Conservation (phyloP, 2,113 vertebrate genomes). For the Cynocephalus volans region DNA sequence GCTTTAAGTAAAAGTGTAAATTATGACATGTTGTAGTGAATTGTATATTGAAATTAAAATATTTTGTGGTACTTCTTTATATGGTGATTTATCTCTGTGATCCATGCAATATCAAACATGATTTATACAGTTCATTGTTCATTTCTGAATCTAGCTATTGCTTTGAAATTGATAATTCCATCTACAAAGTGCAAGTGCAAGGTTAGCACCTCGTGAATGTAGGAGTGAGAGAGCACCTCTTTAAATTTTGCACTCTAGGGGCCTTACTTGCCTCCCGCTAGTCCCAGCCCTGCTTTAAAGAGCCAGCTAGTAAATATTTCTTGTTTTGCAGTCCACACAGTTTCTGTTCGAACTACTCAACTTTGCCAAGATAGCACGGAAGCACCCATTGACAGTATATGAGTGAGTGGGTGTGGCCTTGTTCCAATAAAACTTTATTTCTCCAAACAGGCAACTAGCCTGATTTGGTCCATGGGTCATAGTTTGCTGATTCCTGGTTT, state of each 20-base stretch:
- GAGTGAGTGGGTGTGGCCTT: not conserved
- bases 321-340: not conserved
- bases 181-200: not conserved
- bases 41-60: not conserved
- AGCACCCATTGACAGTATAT: not conserved
- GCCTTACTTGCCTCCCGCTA: not conserved
- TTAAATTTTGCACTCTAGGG: not conserved
- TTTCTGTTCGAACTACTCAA: not conserved
- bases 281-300: not conserved
- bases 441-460: not conserved
- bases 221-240: not conserved
- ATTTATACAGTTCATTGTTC: not conserved
- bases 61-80: not conserved
- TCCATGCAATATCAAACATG: not conserved
- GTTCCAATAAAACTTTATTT: not conserved
- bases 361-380: not conserved
- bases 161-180: not conserved
- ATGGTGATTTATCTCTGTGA: not conserved
- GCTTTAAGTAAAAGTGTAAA: not conserved
- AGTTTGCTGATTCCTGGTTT: not conserved
- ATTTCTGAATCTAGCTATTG: constrained; percentile 5
- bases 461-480: not conserved
- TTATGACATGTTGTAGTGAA: not conserved
- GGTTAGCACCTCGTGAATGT: not conserved
- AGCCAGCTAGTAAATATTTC: not conserved